A percentile compares a stretch with the other conserved stretches of the same genome.
Conservation (phyloP, 1,140 invertebrate species). For the Drosophila willistoni region DNA sequence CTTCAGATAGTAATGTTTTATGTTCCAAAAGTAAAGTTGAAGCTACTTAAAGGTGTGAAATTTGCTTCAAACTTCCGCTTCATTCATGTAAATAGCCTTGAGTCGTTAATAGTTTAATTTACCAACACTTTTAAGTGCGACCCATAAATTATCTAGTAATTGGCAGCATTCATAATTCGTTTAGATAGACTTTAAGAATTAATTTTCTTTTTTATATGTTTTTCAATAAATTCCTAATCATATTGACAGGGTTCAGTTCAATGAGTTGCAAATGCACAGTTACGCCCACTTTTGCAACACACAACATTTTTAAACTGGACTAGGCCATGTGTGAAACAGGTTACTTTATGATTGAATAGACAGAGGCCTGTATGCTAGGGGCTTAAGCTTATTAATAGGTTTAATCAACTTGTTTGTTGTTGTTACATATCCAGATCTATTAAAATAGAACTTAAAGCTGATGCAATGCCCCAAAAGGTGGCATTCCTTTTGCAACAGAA, state of each 20-base stretch:
- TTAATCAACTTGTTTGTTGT: not conserved
- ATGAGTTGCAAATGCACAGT: constrained; percentile 21
- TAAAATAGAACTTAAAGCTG: constrained; percentile 25
- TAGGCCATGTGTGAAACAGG: constrained; percentile 55
- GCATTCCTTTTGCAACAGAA: constrained; percentile 4
- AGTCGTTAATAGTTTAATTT: too few species aligned
- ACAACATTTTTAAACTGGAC: constrained; percentile 31
- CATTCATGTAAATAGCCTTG: too few species aligned
- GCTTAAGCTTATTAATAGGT: not conserved
- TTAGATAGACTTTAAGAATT: too few species aligned
- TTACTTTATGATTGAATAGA: constrained; percentile 51
- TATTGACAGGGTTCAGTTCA: constrained; percentile 21
- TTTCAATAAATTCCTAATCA: not conserved
- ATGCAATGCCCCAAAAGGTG: not conserved
- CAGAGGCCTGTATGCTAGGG: constrained; percentile 11
- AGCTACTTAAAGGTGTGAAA: not conserved
- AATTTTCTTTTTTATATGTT: too few species aligned
- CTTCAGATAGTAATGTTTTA: too few species aligned
- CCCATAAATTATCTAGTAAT: too few species aligned
- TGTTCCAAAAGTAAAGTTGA: too few species aligned
- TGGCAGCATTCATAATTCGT: too few species aligned
- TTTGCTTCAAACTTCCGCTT: too few species aligned
- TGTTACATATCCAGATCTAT: constrained; percentile 26
- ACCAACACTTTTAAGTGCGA: too few species aligned
- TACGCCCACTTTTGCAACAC: constrained; percentile 24